Evolutionary conservation across 2,888 invertebrate genomes (phyloP), one percentile per base, ranked within the genome.

Genomic region (Erebia aethiops): DNA sequence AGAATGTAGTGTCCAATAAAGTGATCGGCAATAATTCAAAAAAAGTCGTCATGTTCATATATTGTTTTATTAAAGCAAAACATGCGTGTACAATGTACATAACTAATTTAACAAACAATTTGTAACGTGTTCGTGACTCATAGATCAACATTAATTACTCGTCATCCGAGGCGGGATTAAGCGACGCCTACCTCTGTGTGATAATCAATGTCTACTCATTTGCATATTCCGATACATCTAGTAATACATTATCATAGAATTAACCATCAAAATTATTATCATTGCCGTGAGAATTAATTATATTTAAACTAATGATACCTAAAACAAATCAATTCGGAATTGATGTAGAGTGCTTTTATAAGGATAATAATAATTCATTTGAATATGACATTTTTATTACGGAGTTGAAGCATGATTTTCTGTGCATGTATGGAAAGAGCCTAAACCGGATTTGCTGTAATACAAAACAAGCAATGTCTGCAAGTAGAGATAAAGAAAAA

Each of bases 141-240:
- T 66, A 71, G 69, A 75, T 74, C 72, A 72, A 74, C 65, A 69
- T 64, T 70, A 73, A 74, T 75, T 65, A 74, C 69, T 71, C 63
- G 62, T 72, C 71, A 75, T 60, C 43, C 67, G 69, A 65, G 69
- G 74, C 63, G 70, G 70, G 71, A 74, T 71, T 71, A 75, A 72
- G 71, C 56, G 67, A 74, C 72, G 71, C 72, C 74, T 72, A 74
- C 70, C 74, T 71, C 66, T 71, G 70, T 70, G 69, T 72, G 62
- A 74, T 69, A 70, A 74, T 71, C 73, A 72, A 75, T 68, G 73
- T 71, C 61, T 71, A 67, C 70, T 70, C 67, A 75, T 76, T 75
- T 74, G 64, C 70, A 74, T 74, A 76, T 74, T 67, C 69, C 74
- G 70, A 67, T 69, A 71, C 74, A 75, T 64, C 68, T 54, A 71